Base-by-base conservation (phyloP, 2,113 vertebrate genomes). In the Pholis gunnellus region DNA sequence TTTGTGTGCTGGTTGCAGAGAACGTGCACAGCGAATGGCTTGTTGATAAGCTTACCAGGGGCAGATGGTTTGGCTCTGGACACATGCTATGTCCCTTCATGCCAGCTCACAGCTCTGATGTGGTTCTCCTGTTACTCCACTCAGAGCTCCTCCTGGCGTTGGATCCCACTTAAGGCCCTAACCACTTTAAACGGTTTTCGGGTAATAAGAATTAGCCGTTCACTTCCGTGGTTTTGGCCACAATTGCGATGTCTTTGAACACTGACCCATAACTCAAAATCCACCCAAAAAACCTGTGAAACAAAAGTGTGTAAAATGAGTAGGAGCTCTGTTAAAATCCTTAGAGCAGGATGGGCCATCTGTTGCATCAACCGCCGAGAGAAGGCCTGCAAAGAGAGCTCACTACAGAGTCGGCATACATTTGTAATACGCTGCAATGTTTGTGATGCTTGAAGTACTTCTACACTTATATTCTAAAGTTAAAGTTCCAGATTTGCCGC, bases 31-130 rank as follows among this genome's bases (percentile, higher is more conserved):
- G 63, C 17, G 20, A 36, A 1, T 4, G 34, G 56, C 56, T 80
- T 59, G 25, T 36, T 64, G 72, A 64, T 79, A 31, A 66, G 75
- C 79, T 80, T 81, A 72, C 36, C 29, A 57, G 65, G 79, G 88
- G 79, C 90, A 90, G 90, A 89, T 88, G 88, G 85, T 88, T 88
- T 20, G 72, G 61, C 75, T 75, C 72, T 78, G 85, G 87, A 75
- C 65, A 50, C 91, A 65, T 40, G 85, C 86, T 87, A 85, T 36
- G 76, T 77, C 48, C 74, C 88, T 85, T 83, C 71, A 75, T 89
- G 75, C 79, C 81, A 77, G 68, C 83, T 79, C 76, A 61, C 83
- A 75, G 76, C 74, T 67, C 79, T 72, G 78, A 77, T 75, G 36
- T 14, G 72, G 34, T 78, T 81, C 68, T 87, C 34, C 46, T 48